These are phyloP conservation scores for Trichoplusia ni DNA, from an alignment of 1,140 invertebrate species.

Conservation along the genomic window DNA sequence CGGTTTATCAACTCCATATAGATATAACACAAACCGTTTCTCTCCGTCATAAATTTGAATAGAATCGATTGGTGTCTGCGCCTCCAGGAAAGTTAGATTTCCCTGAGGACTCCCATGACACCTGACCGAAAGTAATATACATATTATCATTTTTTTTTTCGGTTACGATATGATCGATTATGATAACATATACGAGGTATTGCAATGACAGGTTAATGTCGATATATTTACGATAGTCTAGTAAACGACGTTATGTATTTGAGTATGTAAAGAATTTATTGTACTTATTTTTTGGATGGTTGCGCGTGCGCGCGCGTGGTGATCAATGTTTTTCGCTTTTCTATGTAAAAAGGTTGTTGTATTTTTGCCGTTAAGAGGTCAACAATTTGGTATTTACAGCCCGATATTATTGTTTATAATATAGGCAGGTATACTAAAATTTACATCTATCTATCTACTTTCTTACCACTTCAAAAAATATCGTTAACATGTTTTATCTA, in stretches of 20 bases:
- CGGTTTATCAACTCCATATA: conserved; percentile 49
- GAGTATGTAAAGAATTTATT: not conserved
- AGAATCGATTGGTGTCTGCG: conserved; percentile 81
- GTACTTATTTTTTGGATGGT: not conserved
- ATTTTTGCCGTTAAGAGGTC: no score
- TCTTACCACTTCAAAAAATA: no score
- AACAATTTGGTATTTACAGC: no score
- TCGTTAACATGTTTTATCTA: no score
- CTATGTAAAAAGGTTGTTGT: no score
- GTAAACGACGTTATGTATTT: not conserved
- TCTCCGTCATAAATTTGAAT: conserved; percentile 81
- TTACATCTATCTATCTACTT: no score
- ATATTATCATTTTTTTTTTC: conserved; percentile 71
- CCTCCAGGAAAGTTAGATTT: conserved; percentile 80
- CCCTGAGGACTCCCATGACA: conserved; percentile 77
- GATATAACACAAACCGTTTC: conserved; percentile 61
- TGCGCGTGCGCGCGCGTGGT: no score
- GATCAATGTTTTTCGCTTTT: no score
- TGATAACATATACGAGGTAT: conserved; percentile 28
- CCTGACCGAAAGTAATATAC: conserved; percentile 80
- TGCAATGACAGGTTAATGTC: conserved; percentile 23
- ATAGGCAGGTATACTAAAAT: no score
- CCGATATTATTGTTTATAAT: no score
- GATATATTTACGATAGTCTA: conserved; percentile 13
- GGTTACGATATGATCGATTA: conserved; percentile 40